These are phyloP conservation scores for Hydrozoanthus tunicans DNA, from an alignment of 64 coral and sea anemone genomes.

Conservation along the genomic window DNA sequence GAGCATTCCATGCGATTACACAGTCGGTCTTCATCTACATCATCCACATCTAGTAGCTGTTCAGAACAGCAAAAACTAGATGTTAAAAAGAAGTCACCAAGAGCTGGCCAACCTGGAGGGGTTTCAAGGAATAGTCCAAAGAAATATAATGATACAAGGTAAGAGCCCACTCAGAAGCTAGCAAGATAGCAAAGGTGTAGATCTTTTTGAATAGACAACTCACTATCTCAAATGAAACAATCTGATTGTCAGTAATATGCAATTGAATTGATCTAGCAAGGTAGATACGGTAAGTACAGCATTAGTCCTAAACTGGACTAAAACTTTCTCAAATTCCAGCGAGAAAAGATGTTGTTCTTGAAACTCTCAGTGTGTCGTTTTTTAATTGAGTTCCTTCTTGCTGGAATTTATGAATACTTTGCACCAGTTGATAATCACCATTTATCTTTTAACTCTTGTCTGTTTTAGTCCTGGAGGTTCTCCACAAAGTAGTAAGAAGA, in stretches of 20 bases:
- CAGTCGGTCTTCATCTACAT: conserved; percentile 3
- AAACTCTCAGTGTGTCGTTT: too few relatives aligned
- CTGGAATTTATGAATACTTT: too few relatives aligned
- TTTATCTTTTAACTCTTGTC: neutral
- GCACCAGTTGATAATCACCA: neutral
- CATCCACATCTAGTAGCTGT: conserved; percentile 16
- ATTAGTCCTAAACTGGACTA: too few relatives aligned
- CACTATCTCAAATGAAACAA: too few relatives aligned
- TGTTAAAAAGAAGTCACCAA: neutral
- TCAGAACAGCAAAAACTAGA: neutral
- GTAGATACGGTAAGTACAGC: too few relatives aligned
- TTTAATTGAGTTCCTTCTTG: too few relatives aligned
- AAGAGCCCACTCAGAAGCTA: neutral
- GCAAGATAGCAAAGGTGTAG: too few relatives aligned
- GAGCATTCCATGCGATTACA: neutral
- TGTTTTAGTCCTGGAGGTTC: neutral
- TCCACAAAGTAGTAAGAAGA: neutral
- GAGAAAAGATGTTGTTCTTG: too few relatives aligned
- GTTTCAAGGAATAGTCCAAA: neutral
- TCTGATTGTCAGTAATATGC: too few relatives aligned
- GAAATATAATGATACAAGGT: neutral
- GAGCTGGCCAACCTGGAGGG: neutral
- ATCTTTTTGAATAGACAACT: too few relatives aligned
- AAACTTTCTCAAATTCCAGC: too few relatives aligned
- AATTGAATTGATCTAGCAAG: too few relatives aligned